Conservation (phyloP, 2,888 invertebrate genomes). For the Hesperia comma region DNA sequence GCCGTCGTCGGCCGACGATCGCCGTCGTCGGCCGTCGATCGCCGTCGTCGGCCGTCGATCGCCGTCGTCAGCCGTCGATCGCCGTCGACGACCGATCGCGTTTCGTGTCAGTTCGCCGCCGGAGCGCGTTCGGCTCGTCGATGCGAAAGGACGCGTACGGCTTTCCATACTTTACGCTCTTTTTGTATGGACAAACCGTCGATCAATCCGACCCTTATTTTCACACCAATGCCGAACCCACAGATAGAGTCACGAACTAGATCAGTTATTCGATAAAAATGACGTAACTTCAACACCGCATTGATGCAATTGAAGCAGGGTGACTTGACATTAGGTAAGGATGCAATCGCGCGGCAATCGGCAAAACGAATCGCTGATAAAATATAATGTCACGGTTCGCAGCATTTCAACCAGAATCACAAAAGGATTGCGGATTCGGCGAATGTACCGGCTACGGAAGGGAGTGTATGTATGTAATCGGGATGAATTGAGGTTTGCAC, state of each 20-base stretch:
- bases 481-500: not conserved
- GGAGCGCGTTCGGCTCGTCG: too few species aligned
- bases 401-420: constrained; percentile 1
- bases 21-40: too few species aligned
- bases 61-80: too few species aligned
- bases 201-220: too few species aligned
- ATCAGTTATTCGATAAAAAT: not conserved
- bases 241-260: not conserved
- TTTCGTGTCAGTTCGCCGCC: too few species aligned
- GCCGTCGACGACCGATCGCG: too few species aligned
- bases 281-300: not conserved
- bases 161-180: too few species aligned
- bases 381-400: constrained; percentile 16
- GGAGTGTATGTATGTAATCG: not conserved
- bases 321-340: not conserved
- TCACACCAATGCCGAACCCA: not conserved
- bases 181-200: too few species aligned
- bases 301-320: not conserved
- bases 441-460: not conserved
- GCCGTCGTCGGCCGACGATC: too few species aligned
- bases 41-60: too few species aligned
- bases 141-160: too few species aligned
- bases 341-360: not conserved
- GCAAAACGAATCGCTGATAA: constrained; percentile 21
- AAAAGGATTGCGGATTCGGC: constrained; percentile 7